These are phyloP conservation scores for Oophaga pumilio DNA, from an alignment of 2,113 vertebrate species.

Conservation along the genomic window DNA sequence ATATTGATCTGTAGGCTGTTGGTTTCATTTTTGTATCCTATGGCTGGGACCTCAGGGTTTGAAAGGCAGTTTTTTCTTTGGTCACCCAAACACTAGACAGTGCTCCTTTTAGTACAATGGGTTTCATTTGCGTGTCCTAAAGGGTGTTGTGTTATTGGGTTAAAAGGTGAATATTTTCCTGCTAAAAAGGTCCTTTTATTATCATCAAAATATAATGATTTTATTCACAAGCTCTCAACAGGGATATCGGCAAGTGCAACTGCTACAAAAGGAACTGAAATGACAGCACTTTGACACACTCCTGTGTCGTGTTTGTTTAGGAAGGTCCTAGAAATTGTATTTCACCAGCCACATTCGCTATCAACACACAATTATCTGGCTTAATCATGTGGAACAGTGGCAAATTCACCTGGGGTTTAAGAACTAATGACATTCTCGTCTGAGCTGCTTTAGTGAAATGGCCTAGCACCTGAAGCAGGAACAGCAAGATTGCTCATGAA, in stretches of 20 bases:
- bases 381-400: slow-evolving; percentile 99
- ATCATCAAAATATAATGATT: slow-evolving; percentile 66
- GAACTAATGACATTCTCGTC: slow-evolving; percentile 99
- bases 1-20: background rate
- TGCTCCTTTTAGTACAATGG: background rate
- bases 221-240: slow-evolving; percentile 67
- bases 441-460: slow-evolving; percentile 99
- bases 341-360: slow-evolving; percentile 99
- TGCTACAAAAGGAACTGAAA: slow-evolving; percentile 80
- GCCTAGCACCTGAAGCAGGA: slow-evolving; percentile 99
- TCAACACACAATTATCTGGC: slow-evolving; percentile 99
- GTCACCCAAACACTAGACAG: background rate
- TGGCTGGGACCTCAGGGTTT: background rate
- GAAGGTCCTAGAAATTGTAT: slow-evolving; percentile 99
- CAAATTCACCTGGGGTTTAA: slow-evolving; percentile 99
- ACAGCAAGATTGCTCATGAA: slow-evolving; percentile 99
- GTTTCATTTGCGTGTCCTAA: background rate
- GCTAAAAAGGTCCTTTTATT: slow-evolving; percentile 68
- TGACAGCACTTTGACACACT: slow-evolving; percentile 84
- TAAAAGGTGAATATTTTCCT: slow-evolving; percentile 16
- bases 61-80: background rate
- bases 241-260: slow-evolving; percentile 74
- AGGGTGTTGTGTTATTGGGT: background rate
- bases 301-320: slow-evolving; percentile 99
- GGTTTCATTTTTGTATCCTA: background rate